phyloP scores from a whole-genome alignment of 2,888 invertebrate species.

The Molanna angustata region DNA sequence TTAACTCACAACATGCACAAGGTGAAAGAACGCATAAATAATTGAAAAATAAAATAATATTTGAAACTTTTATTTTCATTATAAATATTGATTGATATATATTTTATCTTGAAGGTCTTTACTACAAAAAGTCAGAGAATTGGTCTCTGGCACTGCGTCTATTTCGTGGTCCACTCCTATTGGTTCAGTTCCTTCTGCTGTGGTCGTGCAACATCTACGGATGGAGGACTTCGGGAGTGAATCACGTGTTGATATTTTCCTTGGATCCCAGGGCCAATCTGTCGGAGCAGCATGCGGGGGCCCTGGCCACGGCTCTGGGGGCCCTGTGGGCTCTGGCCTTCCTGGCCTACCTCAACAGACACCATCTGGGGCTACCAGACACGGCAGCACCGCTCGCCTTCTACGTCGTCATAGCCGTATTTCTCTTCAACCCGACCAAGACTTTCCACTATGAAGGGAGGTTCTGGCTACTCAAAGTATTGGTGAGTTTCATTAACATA shows the following conservation, averaged over 20 bases:
- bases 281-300: slow-evolving; percentile 74
- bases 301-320: slow-evolving; percentile 72
- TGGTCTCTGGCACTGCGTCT: slow-evolving; percentile 52
- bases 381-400: slow-evolving; percentile 74
- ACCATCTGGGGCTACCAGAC: slow-evolving; percentile 62
- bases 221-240: slow-evolving; percentile 79
- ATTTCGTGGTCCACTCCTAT: slow-evolving; percentile 74
- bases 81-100: too few species aligned
- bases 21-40: too few species aligned
- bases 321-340: slow-evolving; percentile 70
- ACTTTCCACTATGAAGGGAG: slow-evolving; percentile 74
- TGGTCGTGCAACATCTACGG: slow-evolving; percentile 80
- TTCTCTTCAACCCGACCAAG: slow-evolving; percentile 73
- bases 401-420: slow-evolving; percentile 62
- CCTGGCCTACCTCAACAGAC: slow-evolving; percentile 65
- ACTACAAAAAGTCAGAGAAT: slow-evolving; percentile 13
- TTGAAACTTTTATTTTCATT: too few species aligned
- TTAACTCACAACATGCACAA: too few species aligned
- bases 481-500: slow-evolving; percentile 45
- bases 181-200: slow-evolving; percentile 72
- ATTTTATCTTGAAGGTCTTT: slow-evolving; percentile 6
- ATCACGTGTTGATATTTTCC: slow-evolving; percentile 81
- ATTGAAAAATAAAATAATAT: too few species aligned
- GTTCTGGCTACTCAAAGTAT: slow-evolving; percentile 67
- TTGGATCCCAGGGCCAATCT: slow-evolving; percentile 76